Base-by-base conservation (phyloP, 2,113 vertebrate species). In the Empidonax alnorum region DNA sequence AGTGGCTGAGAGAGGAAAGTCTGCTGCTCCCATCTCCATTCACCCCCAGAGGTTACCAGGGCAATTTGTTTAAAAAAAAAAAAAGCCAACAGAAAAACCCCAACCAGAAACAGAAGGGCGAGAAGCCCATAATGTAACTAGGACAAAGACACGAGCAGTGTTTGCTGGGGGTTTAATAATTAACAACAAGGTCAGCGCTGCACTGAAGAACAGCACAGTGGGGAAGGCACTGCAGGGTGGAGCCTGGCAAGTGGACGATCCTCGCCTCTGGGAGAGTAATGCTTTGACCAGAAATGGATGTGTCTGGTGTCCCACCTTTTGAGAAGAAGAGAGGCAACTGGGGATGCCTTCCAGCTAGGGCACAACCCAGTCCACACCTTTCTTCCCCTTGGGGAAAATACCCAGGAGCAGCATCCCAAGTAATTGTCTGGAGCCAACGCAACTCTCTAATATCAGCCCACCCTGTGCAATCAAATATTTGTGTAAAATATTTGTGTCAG, bases 81-180 rank as follows among this genome's bases (percentile, higher is more conserved):
- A 25, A n/a, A 18, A 59, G 73, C 6, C 14, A 12, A 28, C 17
- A 27, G 28, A 28, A 41, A 41, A 28, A 39, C 14, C 9, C 30
- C 30, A 31, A 1, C 10, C 31, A 68, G 17, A 75, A 24, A 22
- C 56, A 44, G 35, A 87, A 76, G 44, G 46, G 42, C 1, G 9
- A 95, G 92, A 85, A 93, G 78, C 84, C 81, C 91, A 83, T 31
- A 2, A 91, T 3, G 50, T 95, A 96, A 88, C 79, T 94, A 90
- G 96, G 93, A 59, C 92, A 84, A 72, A 95, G 84, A 89, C 78
- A 33, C 0, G 4, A 91, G 79, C 76, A 30, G 65, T 84, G 92
- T 95, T 96, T 97, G 90, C 93, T 72, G 76, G 83, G 94, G 82
- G 90, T 92, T 97, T 95, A 97, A 97, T 96, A 94, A 96, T 96